Evolutionary conservation across 2,888 invertebrate species (phyloP).

Genomic region (Drosophila recens): DNA sequence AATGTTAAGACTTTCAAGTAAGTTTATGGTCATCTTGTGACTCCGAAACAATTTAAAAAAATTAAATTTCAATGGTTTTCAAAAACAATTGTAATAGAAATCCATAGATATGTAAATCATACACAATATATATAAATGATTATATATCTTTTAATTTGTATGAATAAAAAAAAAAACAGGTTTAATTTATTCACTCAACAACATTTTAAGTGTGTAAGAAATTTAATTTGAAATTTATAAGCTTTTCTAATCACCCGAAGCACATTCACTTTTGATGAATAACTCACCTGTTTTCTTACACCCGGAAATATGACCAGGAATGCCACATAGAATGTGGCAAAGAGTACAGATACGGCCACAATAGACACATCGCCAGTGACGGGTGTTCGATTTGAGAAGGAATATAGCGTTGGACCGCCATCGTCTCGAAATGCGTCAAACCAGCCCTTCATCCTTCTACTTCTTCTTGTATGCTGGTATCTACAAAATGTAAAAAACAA

Average conservation of each 20-base stretch:
- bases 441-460: constrained; percentile 94
- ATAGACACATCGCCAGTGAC: constrained; percentile 97
- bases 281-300: constrained; percentile 94
- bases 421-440: constrained; percentile 98
- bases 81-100: background rate
- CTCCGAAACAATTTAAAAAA: no score
- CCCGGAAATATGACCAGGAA: constrained; percentile 98
- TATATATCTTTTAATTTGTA: background rate
- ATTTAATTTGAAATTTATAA: background rate
- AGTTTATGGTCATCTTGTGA: background rate
- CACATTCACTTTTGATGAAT: background rate
- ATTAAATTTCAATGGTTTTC: no score
- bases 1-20: no score
- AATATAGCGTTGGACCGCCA: constrained; percentile 98
- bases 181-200: background rate
- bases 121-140: no score
- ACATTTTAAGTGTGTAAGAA: background rate
- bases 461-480: constrained; percentile 69
- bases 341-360: constrained; percentile 93
- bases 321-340: constrained; percentile 96
- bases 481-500: constrained; percentile 62
- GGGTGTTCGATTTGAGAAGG: constrained; percentile 96
- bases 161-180: background rate
- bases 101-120: background rate
- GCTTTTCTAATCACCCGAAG: background rate